Conservation (phyloP, 2,797 vertebrate genomes). For the Anguilla marmorata region DNA sequence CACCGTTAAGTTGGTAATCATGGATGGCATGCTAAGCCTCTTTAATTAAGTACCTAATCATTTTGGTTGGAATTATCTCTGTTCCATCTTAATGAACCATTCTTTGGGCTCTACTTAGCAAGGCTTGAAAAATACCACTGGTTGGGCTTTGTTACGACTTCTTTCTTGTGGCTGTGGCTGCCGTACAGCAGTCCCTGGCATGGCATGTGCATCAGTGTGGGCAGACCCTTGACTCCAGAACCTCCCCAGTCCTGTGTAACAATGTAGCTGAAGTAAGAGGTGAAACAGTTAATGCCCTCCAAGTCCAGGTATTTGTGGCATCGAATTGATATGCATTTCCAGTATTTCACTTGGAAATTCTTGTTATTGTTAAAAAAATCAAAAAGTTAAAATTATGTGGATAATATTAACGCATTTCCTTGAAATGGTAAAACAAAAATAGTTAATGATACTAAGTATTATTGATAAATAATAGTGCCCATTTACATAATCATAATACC, state of each 20-base stretch:
- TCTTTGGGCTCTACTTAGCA: not conserved
- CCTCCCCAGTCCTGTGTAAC: not conserved
- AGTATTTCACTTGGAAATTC: not conserved
- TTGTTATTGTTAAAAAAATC: not conserved
- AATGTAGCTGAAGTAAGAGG: not conserved
- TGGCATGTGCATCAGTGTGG: not conserved
- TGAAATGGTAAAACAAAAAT: not conserved
- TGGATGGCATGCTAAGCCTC: not conserved
- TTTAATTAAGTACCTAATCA: constrained; percentile 10
- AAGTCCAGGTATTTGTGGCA: not conserved
- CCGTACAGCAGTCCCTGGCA: not conserved
- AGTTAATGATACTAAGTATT: not conserved
- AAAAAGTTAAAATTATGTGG: not conserved
- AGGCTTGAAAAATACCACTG: not conserved
- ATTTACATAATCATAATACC: not conserved
- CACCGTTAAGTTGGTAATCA: not conserved
- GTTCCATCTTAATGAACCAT: not conserved
- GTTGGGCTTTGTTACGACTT: not conserved
- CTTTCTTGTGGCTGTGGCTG: not conserved
- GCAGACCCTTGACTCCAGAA: not conserved
- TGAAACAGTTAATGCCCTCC: not conserved
- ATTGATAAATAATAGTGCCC: not conserved
- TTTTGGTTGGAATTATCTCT: not conserved
- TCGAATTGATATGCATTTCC: not conserved
- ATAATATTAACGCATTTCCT: not conserved